phyloP scores from a whole-genome alignment of 2,113 vertebrate genomes.

The Oryzias melastigma region DNA sequence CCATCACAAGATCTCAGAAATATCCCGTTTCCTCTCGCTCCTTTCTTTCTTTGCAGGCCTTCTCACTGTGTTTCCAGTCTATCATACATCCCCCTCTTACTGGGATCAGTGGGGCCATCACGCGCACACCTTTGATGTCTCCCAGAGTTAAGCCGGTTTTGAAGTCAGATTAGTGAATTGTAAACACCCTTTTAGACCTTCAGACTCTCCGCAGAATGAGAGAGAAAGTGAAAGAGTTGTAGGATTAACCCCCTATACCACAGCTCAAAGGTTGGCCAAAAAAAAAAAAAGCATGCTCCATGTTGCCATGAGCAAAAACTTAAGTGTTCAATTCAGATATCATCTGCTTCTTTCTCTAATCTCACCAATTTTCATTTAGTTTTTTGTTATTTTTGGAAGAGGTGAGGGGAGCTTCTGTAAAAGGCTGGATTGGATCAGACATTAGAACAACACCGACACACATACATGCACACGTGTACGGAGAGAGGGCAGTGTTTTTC shows the following conservation, averaged over 20 bases:
- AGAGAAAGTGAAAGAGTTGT: slow-evolving; percentile 61
- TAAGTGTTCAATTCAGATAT: slow-evolving; percentile 29
- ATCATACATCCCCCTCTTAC: slow-evolving; percentile 71
- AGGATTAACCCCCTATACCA: slow-evolving; percentile 63
- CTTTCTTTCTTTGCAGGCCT: slow-evolving; percentile 21
- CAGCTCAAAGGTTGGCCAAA: slow-evolving; percentile 58
- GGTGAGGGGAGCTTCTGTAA: slow-evolving; percentile 19
- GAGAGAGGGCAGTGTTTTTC: slow-evolving; percentile 72
- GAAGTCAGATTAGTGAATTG: slow-evolving; percentile 78
- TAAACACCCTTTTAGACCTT: slow-evolving; percentile 77
- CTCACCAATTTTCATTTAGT: slow-evolving; percentile 29
- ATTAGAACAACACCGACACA: slow-evolving; percentile 37
- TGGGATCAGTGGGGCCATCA: slow-evolving; percentile 78
- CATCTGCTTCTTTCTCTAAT: slow-evolving; percentile 15
- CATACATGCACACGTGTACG: slow-evolving; percentile 50
- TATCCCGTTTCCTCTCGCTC: slow-evolving; percentile 58
- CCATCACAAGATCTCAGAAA: slow-evolving; percentile 71
- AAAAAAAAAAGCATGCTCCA: slow-evolving; percentile 23
- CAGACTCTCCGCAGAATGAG: slow-evolving; percentile 66
- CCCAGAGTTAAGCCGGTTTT: slow-evolving; percentile 77
- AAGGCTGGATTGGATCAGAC: slow-evolving; percentile 50
- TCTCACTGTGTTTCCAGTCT: slow-evolving; percentile 69
- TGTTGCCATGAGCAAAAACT: slow-evolving; percentile 37
- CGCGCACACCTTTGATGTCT: slow-evolving; percentile 79
- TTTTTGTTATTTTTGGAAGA: slow-evolving; percentile 19